Base-by-base conservation (phyloP, 35 echinoderm and acorn worm species). In the Stichopus chloronotus region DNA sequence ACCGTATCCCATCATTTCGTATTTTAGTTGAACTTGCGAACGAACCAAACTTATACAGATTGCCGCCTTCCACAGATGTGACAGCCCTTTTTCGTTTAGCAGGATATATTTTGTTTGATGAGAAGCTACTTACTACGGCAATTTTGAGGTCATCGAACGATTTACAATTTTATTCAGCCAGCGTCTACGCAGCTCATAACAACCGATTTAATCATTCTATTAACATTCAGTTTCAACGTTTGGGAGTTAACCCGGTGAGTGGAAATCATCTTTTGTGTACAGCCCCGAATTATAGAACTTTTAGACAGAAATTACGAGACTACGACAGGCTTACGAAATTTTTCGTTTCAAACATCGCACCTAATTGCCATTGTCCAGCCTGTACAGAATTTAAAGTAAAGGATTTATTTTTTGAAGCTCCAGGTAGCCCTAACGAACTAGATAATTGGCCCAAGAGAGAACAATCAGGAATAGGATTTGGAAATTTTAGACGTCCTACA, bases 341-440 rank as follows among this genome's bases (percentile, higher is more conserved):
- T n/a, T n/a, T n/a, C n/a, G n/a, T n/a, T n/a, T n/a, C n/a, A n/a
- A n/a, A n/a, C n/a, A n/a, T n/a, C n/a, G n/a, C n/a, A n/a, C n/a
- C n/a, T n/a, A 30, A 83, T 83, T 83, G 79, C 21, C 79, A 83
- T 55, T 83, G 79, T 25, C 79, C 79, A 30, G 5, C 24, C 79
- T 83, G 79, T 83, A 25, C 24, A 20, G 79, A 83, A 83, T 83
- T n/a, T n/a, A n/a, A n/a, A n/a, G n/a, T n/a, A n/a, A n/a, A n/a
- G n/a, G n/a, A n/a, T n/a, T n/a, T n/a, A n/a, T n/a, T n/a, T n/a
- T n/a, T n/a, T n/a, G n/a, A n/a, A n/a, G n/a, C n/a, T n/a, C n/a
- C n/a, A n/a, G n/a, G n/a, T n/a, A n/a, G n/a, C n/a, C n/a, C n/a
- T n/a, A n/a, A n/a, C n/a, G n/a, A n/a, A n/a, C n/a, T n/a, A n/a